phyloP scores from a whole-genome alignment of 1,140 invertebrate species.

The Drosophila sproati region DNA sequence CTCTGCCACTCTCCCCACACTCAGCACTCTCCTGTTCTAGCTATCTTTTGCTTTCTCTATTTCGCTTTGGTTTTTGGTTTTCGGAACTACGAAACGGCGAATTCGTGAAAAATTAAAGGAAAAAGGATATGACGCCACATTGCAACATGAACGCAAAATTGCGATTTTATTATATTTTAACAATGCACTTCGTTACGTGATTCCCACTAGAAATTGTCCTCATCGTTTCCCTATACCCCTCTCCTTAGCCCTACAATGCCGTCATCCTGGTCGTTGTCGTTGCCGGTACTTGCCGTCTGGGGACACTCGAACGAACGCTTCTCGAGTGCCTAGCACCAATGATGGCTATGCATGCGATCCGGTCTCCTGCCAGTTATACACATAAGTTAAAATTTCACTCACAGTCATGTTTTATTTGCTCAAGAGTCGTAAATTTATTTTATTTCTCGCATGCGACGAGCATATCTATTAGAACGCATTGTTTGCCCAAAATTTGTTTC shows the following conservation, averaged over 20 bases:
- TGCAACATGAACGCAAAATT: slow-evolving; percentile 84
- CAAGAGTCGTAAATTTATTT: slow-evolving; percentile 65
- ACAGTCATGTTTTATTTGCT: slow-evolving; percentile 66
- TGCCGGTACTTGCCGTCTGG: slow-evolving; percentile 19
- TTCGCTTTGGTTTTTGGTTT: slow-evolving; percentile 56
- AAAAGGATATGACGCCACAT: slow-evolving; percentile 84
- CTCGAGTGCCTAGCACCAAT: slow-evolving; percentile 32
- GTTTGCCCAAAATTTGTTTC: slow-evolving; percentile 33
- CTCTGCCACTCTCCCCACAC: neutral
- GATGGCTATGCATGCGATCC: slow-evolving; percentile 72
- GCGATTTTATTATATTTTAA: slow-evolving; percentile 84
- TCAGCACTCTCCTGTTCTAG: too few species aligned
- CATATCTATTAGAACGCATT: slow-evolving; percentile 48
- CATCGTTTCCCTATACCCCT: neutral
- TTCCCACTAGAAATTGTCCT: slow-evolving; percentile 70
- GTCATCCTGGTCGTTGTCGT: slow-evolving; percentile 6
- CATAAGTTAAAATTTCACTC: slow-evolving; percentile 33
- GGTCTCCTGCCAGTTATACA: slow-evolving; percentile 22
- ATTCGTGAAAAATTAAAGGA: slow-evolving; percentile 83
- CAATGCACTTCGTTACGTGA: slow-evolving; percentile 83
- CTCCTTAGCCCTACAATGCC: neutral
- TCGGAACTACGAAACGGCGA: slow-evolving; percentile 80
- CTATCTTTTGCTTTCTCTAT: neutral
- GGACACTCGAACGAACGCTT: slow-evolving; percentile 23
- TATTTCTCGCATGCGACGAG: slow-evolving; percentile 41